Evolutionary conservation across 2,888 invertebrate genomes (phyloP), one percentile per base, ranked within the genome.

Genomic region (Plutella xylostella): DNA sequence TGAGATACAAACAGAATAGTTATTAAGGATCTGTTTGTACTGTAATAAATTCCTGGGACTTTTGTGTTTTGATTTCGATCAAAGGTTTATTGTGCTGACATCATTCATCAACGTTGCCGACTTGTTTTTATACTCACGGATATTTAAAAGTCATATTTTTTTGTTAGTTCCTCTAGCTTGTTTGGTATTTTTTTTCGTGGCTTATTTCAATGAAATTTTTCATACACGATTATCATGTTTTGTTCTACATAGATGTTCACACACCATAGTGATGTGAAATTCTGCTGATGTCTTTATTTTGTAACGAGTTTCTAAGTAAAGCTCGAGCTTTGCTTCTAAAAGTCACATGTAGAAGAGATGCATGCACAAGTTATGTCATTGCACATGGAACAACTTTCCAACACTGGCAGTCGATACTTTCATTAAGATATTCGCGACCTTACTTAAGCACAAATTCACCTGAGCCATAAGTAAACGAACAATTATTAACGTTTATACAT

Each of bases 331-430:
- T n/a, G n/a, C n/a, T n/a, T n/a, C n/a, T n/a, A 28, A 28, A 12
- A 28, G 2, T 28, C 11, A 28, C 28, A 28, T 28, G 28, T 28
- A 9, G 14, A 14, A 17, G 15, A 17, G 34, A 34, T 15, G 17
- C 6, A 15, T 34, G 9, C n/a, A 34, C 34, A 28, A 9, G 44
- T 50, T 50, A 48, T 45, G 43, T 50, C 48, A 50, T 38, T 38
- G 11, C 38, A 14, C 2, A 17, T 12, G 12, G 38, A 38, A 48
- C 55, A 58, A 60, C 57, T 65, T 66, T 58, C 59, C 49, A 55
- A 50, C 54, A 49, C 54, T 60, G n/a, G n/a, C 51, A 56, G 48
- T 48, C 42, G 52, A 45, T 43, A 28, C 19, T 48, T 31, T 45
- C 38, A 37, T 40, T 21, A 9, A 34, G 40, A 20, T 38, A 15